phyloP scores from a whole-genome alignment of 2,113 vertebrate species.

The Hirundichthys speculiger region DNA sequence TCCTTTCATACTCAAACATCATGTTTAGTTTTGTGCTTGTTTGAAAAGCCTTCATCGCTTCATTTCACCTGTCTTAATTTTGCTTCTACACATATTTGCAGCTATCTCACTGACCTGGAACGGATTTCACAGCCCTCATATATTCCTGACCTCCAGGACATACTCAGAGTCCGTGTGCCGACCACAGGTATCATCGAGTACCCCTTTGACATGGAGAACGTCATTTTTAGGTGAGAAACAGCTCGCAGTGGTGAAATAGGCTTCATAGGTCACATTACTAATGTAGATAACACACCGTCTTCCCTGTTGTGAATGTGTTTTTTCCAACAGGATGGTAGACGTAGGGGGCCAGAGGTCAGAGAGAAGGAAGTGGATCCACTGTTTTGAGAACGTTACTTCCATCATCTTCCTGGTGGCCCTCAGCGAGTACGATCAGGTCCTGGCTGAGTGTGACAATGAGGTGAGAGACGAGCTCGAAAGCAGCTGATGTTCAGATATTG shows the following conservation, averaged over 20 bases:
- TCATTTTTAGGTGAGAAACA: slow-evolving; percentile 93
- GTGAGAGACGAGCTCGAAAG: slow-evolving; percentile 73
- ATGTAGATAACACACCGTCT: too few relatives aligned
- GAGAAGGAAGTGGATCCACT: slow-evolving; percentile 99
- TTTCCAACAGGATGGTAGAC: slow-evolving; percentile 93
- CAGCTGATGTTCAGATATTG: neutral
- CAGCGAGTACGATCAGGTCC: slow-evolving; percentile 98
- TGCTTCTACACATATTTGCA: slow-evolving; percentile 18
- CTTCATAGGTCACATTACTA: neutral
- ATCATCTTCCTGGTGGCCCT: slow-evolving; percentile 99
- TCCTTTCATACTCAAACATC: too few relatives aligned
- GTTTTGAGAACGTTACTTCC: slow-evolving; percentile 99
- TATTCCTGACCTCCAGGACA: slow-evolving; percentile 65
- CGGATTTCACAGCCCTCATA: slow-evolving; percentile 69
- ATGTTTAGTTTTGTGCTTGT: too few relatives aligned
- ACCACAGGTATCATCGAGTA: slow-evolving; percentile 88
- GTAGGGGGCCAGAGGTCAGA: slow-evolving; percentile 98
- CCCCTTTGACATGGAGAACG: slow-evolving; percentile 96
- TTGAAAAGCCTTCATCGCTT: too few relatives aligned
- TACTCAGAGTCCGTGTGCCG: slow-evolving; percentile 79
- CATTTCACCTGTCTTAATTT: neutral
- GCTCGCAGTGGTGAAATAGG: too few relatives aligned
- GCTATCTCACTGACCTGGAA: slow-evolving; percentile 76
- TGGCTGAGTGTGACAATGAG: slow-evolving; percentile 97
- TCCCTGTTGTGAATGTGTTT: slow-evolving; percentile 4